These are phyloP conservation scores for Podilymbus podiceps DNA, from an alignment of 2,113 vertebrate species.

Conservation along the genomic window DNA sequence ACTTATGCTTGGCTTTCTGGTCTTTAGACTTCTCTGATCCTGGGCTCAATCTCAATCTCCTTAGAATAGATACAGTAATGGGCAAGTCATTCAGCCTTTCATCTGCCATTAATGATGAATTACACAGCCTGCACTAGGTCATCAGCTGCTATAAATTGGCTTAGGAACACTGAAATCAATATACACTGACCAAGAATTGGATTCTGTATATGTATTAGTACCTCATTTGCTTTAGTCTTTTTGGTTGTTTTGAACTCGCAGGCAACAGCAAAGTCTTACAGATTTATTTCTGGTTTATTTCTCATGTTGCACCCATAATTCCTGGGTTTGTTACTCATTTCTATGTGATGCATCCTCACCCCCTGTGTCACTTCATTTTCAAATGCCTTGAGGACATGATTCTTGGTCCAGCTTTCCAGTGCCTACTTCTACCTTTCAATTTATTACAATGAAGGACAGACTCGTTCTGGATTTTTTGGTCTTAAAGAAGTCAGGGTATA, in stretches of 20 bases:
- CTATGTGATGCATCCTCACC: background rate
- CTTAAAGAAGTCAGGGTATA: background rate
- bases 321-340: background rate
- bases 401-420: background rate
- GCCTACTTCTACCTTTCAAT: background rate
- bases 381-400: background rate
- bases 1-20: background rate
- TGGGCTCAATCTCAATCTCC: slow-evolving; percentile 15
- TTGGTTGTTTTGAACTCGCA: background rate
- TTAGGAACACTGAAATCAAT: slow-evolving; percentile 53
- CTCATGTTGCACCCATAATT: background rate
- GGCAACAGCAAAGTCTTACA: background rate
- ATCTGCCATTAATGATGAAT: slow-evolving; percentile 59
- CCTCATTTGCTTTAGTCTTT: slow-evolving; percentile 41
- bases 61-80: slow-evolving; percentile 6
- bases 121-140: slow-evolving; percentile 41
- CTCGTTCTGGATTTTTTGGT: background rate
- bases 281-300: background rate
- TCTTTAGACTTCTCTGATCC: background rate
- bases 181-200: background rate
- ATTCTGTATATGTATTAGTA: slow-evolving; percentile 49
- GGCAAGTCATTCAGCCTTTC: slow-evolving; percentile 42
- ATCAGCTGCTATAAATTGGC: slow-evolving; percentile 57
- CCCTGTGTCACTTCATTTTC: background rate
- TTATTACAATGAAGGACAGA: background rate